Evolutionary conservation across 2,888 invertebrate species (phyloP).

Genomic region (Euzophera pinguis): DNA sequence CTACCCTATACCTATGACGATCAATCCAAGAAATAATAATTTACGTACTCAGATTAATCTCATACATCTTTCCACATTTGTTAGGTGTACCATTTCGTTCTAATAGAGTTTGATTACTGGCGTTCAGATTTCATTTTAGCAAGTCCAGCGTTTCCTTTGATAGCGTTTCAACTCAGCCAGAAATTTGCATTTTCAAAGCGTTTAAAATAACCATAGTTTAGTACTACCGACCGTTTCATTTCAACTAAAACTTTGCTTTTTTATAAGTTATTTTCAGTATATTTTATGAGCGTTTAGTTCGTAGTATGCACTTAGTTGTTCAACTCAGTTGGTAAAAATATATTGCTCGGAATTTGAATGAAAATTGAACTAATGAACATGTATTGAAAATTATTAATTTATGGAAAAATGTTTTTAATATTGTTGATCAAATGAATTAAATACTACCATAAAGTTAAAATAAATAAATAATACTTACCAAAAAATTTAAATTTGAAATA

Average conservation of each 20-base stretch:
- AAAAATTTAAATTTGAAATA: no score
- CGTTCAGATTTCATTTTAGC: slow-evolving; percentile 9
- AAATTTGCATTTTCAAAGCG: slow-evolving; percentile 11
- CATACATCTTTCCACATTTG: neutral
- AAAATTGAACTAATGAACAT: no score
- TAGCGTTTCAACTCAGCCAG: neutral
- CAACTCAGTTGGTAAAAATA: no score
- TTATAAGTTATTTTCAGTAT: no score
- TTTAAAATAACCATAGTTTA: slow-evolving; percentile 10
- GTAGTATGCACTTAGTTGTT: no score
- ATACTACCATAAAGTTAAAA: no score
- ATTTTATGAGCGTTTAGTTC: neutral
- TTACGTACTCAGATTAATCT: neutral
- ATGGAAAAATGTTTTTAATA: no score
- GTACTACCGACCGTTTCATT: neutral
- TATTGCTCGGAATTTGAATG: no score
- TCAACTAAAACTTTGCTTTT: slow-evolving; percentile 6
- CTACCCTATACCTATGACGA: no score
- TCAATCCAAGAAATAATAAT: neutral
- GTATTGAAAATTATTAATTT: no score
- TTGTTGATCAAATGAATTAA: no score
- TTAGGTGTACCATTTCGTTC: neutral
- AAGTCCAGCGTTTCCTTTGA: slow-evolving; percentile 6
- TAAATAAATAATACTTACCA: no score
- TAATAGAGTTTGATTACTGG: neutral